Percentiles rank a stretch among this genome's conserved stretches.
These are phyloP conservation scores for Ageneiosus marmoratus DNA, from an alignment of 2,113 vertebrate genomes.

Conservation along the genomic window DNA sequence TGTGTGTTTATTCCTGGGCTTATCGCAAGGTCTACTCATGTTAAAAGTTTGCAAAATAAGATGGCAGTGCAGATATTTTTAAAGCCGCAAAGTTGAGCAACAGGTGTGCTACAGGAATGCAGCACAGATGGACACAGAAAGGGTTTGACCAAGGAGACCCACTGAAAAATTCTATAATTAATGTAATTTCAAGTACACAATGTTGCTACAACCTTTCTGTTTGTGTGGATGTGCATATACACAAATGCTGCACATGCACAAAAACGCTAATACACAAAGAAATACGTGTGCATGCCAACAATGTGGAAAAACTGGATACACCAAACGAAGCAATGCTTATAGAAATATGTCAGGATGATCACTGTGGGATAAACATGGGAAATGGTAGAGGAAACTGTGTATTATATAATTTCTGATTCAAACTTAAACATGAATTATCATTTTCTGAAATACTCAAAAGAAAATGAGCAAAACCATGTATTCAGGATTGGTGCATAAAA, in stretches of 20 bases:
- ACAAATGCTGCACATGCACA: conserved; percentile 1
- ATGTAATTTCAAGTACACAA: conserved; percentile 47
- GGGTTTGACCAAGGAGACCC: conserved; percentile 47
- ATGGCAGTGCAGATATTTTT: conserved; percentile 58
- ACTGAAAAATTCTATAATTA: conserved; percentile 30
- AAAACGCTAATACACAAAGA: background rate
- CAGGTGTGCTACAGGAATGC: conserved; percentile 64
- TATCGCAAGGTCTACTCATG: conserved; percentile 62
- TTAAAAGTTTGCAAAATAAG: conserved; percentile 67
- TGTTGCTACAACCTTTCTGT: background rate
- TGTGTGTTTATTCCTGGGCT: conserved; percentile 39
- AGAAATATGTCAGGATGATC: conserved; percentile 38
- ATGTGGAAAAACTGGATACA: conserved; percentile 26
- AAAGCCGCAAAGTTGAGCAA: conserved; percentile 58
- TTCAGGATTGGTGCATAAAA: background rate
- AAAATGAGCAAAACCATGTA: background rate
- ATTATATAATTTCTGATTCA: background rate
- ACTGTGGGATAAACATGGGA: conserved; percentile 26
- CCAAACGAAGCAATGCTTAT: conserved; percentile 25
- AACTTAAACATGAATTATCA: conserved; percentile 1
- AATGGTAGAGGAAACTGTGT: conserved; percentile 4
- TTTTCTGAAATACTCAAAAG: background rate
- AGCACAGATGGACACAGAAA: conserved; percentile 46
- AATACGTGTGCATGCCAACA: background rate
- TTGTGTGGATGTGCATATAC: conserved; percentile 1